Base-by-base conservation (phyloP, 2,113 vertebrate species). In the Oplegnathus fasciatus region DNA sequence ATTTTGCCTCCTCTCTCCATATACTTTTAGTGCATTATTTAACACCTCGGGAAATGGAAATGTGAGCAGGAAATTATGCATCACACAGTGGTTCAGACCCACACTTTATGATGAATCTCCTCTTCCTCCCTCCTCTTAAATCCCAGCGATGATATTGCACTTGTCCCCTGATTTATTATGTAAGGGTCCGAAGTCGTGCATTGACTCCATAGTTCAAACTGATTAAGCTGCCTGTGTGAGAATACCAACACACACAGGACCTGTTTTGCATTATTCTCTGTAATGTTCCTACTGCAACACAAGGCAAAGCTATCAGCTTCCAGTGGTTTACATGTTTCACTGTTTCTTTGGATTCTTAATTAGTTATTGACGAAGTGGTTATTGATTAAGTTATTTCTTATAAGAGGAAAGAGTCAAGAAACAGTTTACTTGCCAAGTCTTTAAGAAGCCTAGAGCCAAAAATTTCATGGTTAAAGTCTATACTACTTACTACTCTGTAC, bases 21-120 rank as follows among this genome's bases (percentile, higher is more conserved):
- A 85, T 83, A 75, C 55, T 81, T 88, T 82, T 62, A 87, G 72
- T 83, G 65, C 82, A 85, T 89, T 87, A 85, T 91, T 91, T 77
- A 90, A 90, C 77, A 87, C 37, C 40, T 65, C 3, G 0, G 82
- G 82, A 87, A 88, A 90, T 83, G 89, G 79, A 88, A 92, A 91
- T 73, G 26, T 79, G 70, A 79, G 64, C 70, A 88, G 90, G 88
- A 92, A 86, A 86, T 90, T 76, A 80, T 82, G 79, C 82, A 83
- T 88, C 86, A 44, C 62, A 55, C 54, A n/a, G 68, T 18, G 69
- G 52, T 40, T 70, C 72, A 70, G 40, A 50, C 8, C 2, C 55
- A 30, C n/a, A 77, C 46, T 85, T 81, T 61, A 57, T 74, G 75
- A 86, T 80, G 37, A 76, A 85, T 78, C 57, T 42, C 20, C 65